Conservation (phyloP, 2,888 invertebrate species). For the Agonopterix heracliana region DNA sequence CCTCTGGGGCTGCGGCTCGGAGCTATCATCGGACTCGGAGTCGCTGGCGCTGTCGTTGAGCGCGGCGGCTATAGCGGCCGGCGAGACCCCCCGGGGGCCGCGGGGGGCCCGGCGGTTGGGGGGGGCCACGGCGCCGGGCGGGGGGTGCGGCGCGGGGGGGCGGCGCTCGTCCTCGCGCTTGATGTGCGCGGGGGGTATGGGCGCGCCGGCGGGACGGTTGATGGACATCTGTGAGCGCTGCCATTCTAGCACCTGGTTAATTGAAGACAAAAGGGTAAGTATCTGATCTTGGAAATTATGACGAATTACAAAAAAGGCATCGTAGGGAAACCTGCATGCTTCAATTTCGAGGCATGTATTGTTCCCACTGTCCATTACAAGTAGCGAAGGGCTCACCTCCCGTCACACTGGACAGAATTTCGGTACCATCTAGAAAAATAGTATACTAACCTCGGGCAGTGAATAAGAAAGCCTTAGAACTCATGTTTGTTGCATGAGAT, state of each 20-base stretch:
- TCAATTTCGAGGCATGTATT: too few relatives aligned
- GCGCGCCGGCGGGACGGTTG: constrained; percentile 56
- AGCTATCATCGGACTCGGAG: constrained; percentile 38
- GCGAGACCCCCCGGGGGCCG: constrained; percentile 75
- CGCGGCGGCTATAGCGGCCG: constrained; percentile 54
- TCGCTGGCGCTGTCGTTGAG: constrained; percentile 45
- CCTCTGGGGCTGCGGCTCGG: constrained; percentile 42
- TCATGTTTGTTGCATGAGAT: too few relatives aligned
- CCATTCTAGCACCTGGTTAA: constrained; percentile 68
- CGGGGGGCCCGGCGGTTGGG: constrained; percentile 75
- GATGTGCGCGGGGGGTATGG: constrained; percentile 60
- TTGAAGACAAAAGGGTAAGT: neutral
- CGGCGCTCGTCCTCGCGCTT: constrained; percentile 43
- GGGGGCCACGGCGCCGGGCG: constrained; percentile 33
- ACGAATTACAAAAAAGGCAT: too few relatives aligned
- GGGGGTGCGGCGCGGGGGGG: constrained; percentile 29
- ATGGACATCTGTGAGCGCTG: constrained; percentile 70
- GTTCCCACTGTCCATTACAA: too few relatives aligned
- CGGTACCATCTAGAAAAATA: too few relatives aligned
- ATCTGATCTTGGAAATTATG: neutral
- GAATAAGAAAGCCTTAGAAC: too few relatives aligned
- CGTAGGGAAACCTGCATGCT: too few relatives aligned
- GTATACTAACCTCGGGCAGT: too few relatives aligned
- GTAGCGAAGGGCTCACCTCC: too few relatives aligned
- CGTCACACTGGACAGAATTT: too few relatives aligned